A percentile compares a stretch with the other conserved stretches of the same genome.
phyloP scores from a whole-genome alignment of 2,113 vertebrate genomes.

The Oceanites oceanicus region DNA sequence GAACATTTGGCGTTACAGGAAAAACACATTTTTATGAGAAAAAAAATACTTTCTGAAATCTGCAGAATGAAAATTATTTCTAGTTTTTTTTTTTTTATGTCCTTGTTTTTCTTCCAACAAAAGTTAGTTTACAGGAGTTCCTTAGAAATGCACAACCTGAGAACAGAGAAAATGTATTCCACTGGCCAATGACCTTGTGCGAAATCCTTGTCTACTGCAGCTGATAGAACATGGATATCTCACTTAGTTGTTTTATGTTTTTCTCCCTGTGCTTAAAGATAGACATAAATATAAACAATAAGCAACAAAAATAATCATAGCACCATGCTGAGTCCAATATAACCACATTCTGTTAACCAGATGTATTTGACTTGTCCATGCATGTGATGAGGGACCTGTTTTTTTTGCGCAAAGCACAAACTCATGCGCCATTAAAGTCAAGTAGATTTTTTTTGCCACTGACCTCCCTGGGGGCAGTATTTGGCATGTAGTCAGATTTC shows the following conservation, averaged over 20 bases:
- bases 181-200: neutral
- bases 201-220: neutral
- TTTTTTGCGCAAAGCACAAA: neutral
- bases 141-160: neutral
- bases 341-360: conserved; percentile 2
- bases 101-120: neutral
- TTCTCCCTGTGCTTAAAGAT: neutral
- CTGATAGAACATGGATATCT: neutral
- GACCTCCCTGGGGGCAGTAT: neutral
- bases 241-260: neutral
- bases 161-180: neutral
- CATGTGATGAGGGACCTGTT: neutral
- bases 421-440: neutral
- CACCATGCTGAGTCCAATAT: neutral
- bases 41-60: neutral
- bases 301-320: neutral
- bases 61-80: conserved; percentile 4
- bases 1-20: neutral
- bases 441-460: neutral
- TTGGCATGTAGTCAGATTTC: neutral
- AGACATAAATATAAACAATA: neutral
- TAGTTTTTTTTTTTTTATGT: neutral
- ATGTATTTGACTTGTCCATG: neutral
- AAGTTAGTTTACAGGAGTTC: neutral
- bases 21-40: neutral